phyloP scores from a whole-genome alignment of 2,797 vertebrate genomes.

The Taenioides sp. region DNA sequence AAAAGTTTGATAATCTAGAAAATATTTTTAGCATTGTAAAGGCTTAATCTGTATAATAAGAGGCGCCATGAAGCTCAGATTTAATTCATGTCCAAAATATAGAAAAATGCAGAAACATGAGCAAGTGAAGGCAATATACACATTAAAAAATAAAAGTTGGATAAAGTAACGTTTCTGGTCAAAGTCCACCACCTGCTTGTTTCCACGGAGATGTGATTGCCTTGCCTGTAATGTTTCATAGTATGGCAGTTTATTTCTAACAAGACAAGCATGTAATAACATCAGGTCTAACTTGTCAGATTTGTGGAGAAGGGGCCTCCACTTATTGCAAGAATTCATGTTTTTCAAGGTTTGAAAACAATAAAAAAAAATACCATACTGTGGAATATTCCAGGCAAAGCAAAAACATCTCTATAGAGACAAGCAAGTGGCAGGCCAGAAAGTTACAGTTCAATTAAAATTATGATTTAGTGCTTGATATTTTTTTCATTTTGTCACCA shows the following conservation, averaged over 20 bases:
- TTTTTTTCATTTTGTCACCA: background rate
- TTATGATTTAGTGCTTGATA: too few relatives aligned
- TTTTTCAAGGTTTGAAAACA: background rate
- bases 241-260: background rate
- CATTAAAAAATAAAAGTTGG: background rate
- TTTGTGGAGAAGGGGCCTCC: background rate
- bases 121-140: background rate
- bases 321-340: background rate
- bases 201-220: background rate
- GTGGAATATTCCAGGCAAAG: background rate
- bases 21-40: background rate
- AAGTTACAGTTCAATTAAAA: background rate
- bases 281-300: background rate
- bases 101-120: background rate
- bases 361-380: background rate
- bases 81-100: background rate
- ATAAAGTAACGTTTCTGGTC: background rate
- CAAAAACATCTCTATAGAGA: background rate
- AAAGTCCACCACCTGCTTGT: background rate
- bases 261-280: background rate
- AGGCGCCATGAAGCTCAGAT: background rate
- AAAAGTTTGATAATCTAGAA: background rate
- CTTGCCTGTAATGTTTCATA: background rate
- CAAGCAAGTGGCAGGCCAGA: background rate
- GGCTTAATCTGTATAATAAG: background rate